These are phyloP conservation scores for Callocephalon fimbriatum DNA, from an alignment of 2,113 vertebrate species.

Conservation along the genomic window DNA sequence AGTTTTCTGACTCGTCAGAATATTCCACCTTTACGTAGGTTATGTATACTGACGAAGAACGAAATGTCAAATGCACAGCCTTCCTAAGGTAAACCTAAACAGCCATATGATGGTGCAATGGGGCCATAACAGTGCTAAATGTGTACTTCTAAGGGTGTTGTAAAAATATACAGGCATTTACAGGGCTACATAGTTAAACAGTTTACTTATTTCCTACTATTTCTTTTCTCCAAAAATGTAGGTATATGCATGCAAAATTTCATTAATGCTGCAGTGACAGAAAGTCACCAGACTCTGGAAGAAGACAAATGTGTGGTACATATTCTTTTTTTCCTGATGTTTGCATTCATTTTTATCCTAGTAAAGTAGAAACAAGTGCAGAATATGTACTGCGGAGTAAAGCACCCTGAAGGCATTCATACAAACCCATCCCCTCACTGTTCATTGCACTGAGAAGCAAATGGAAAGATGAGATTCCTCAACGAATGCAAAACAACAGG, in stretches of 20 bases:
- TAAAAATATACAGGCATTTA: background rate
- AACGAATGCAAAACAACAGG: background rate
- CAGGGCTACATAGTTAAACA: background rate
- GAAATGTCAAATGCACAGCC: background rate
- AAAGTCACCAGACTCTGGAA: background rate
- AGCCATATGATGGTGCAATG: background rate
- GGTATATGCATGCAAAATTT: background rate
- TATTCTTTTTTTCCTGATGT: background rate
- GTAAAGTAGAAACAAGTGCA: background rate
- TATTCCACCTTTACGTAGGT: background rate
- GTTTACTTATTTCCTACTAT: background rate
- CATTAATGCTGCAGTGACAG: background rate
- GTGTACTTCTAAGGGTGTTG: background rate
- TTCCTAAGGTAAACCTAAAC: background rate
- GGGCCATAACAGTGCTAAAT: background rate
- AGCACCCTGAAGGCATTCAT: slow-evolving; percentile 20
- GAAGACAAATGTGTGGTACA: background rate
- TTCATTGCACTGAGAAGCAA: background rate
- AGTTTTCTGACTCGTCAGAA: background rate
- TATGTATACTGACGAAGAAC: background rate
- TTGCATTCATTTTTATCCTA: background rate
- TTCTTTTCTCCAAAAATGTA: background rate
- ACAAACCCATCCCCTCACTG: slow-evolving; percentile 24
- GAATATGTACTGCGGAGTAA: background rate
- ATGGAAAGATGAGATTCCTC: slow-evolving; percentile 56